Evolutionary conservation across 64 coral and sea anemone species (phyloP).

Genomic region (Dendrophyllia cribrosa): DNA sequence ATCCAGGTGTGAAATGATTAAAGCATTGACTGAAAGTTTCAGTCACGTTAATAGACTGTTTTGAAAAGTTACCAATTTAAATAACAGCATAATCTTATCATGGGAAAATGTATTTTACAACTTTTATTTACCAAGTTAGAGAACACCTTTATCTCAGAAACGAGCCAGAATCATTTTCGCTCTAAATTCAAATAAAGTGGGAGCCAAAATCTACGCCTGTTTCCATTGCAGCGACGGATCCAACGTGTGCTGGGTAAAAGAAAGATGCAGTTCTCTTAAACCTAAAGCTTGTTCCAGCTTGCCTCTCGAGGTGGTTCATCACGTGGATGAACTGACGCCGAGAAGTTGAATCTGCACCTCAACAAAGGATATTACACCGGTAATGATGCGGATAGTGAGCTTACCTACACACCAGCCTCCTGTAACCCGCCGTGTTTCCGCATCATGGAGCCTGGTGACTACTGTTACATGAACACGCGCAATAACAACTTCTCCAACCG

Average conservation of each 20-base stretch:
- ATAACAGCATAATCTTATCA: too few species aligned
- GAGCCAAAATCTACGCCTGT: too few species aligned
- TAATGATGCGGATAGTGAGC: neutral
- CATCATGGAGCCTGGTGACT: conserved; percentile 18
- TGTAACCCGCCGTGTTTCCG: conserved; percentile 22
- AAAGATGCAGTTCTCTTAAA: conserved; percentile 18
- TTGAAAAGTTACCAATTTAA: too few species aligned
- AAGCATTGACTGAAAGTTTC: too few species aligned
- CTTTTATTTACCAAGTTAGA: too few species aligned
- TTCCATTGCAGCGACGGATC: neutral
- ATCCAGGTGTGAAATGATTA: too few species aligned
- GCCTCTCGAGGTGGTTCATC: conserved; percentile 12
- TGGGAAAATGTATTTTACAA: too few species aligned
- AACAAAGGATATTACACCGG: conserved; percentile 11
- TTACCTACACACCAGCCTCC: neutral
- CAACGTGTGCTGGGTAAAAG: neutral
- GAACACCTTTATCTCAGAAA: too few species aligned
- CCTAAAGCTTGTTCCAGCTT: neutral
- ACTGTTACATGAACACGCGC: conserved; percentile 31
- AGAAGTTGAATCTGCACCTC: conserved; percentile 21
- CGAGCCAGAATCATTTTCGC: too few species aligned
- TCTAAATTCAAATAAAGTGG: too few species aligned
- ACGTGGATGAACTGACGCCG: conserved; percentile 22
- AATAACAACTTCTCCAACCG: conserved; percentile 42
- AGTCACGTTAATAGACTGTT: too few species aligned